phyloP scores from a whole-genome alignment of 2,797 vertebrate genomes.

The Mus spretus region DNA sequence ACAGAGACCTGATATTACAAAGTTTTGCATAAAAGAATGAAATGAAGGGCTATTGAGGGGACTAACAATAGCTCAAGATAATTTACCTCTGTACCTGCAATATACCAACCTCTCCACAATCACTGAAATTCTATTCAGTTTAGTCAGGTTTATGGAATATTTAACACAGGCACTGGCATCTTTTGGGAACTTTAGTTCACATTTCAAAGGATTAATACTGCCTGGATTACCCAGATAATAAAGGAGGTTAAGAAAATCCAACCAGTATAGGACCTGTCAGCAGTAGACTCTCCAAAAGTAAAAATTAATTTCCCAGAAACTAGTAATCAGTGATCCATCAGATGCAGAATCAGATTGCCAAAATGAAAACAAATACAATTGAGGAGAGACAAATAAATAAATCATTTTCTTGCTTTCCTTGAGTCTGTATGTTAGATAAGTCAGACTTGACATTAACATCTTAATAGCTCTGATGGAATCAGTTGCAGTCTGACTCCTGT shows the following conservation, averaged over 20 bases:
- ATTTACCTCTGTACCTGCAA: background rate
- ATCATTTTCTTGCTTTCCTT: background rate
- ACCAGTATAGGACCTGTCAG: background rate
- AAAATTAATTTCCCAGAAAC: background rate
- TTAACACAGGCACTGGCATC: background rate
- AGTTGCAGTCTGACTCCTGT: background rate
- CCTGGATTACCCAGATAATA: background rate
- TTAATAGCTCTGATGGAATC: conserved; percentile 49
- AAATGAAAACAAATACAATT: conserved; percentile 66
- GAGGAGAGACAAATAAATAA: background rate
- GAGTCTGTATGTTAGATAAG: background rate
- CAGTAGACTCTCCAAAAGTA: background rate
- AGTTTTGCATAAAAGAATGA: background rate
- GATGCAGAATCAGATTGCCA: background rate
- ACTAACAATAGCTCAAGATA: background rate
- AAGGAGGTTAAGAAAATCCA: background rate
- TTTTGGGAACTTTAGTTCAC: background rate
- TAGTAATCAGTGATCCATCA: background rate
- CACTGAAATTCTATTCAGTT: background rate
- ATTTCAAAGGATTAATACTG: background rate
- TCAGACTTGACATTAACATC: conserved; percentile 50
- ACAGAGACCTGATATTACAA: background rate
- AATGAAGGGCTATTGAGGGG: background rate
- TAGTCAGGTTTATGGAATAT: background rate
- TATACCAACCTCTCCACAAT: background rate